Percentiles rank a stretch among this genome's conserved stretches.
These are phyloP conservation scores for Mystacornis crossleyi DNA, from an alignment of 2,113 vertebrate genomes.

Conservation along the genomic window DNA sequence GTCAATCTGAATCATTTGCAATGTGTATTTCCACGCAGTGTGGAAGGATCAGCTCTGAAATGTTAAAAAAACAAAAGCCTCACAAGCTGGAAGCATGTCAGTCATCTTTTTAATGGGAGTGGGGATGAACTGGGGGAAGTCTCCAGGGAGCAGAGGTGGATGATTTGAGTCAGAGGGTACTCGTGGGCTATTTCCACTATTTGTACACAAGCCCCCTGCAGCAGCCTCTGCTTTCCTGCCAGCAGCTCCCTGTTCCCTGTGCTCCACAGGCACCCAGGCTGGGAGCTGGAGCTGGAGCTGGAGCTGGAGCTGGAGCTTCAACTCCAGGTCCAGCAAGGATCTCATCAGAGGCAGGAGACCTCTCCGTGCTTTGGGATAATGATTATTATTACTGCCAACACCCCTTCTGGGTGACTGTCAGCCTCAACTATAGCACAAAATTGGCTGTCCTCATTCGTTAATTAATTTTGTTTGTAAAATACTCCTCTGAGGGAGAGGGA, in stretches of 20 bases:
- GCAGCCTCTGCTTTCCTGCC: not conserved
- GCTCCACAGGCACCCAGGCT: not conserved
- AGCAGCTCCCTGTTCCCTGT: not conserved
- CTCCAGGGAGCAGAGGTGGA: not conserved
- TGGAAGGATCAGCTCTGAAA: not conserved
- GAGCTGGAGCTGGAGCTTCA: no score
- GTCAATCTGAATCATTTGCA: not conserved
- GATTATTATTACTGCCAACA: slow-evolving; percentile 27
- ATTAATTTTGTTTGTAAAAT: slow-evolving; percentile 61
- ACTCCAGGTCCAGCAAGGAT: not conserved
- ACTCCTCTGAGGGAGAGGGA: slow-evolving; percentile 24
- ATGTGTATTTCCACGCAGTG: not conserved
- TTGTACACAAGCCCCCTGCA: not conserved
- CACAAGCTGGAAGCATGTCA: not conserved
- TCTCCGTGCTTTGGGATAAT: slow-evolving; percentile 14
- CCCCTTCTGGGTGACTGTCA: slow-evolving; percentile 13
- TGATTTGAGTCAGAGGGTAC: not conserved
- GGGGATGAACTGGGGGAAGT: not conserved
- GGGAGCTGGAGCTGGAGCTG: no score
- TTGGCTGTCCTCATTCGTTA: not conserved
- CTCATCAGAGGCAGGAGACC: not conserved
- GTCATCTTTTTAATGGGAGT: not conserved
- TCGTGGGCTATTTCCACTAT: not conserved
- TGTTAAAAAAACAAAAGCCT: not conserved
- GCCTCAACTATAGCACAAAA: slow-evolving; percentile 7